phyloP scores from a whole-genome alignment of 2,888 invertebrate species.

The Drosophila borealis region DNA sequence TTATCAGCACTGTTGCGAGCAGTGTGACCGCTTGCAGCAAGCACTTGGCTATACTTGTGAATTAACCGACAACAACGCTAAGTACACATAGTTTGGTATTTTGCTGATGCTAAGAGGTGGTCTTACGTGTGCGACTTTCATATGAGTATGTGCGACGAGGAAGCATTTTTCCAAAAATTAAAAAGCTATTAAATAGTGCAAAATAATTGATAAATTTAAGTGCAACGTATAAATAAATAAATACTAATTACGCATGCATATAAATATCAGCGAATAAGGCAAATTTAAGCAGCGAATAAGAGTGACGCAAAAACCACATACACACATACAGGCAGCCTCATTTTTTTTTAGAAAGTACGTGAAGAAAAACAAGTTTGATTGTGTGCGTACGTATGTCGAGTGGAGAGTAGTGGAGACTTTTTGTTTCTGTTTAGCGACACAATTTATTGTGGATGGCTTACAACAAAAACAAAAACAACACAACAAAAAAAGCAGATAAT shows the following conservation, averaged over 20 bases:
- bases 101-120: slow-evolving; percentile 26
- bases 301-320: slow-evolving; percentile 61
- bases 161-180: slow-evolving; percentile 67
- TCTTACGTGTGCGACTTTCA: slow-evolving; percentile 46
- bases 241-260: slow-evolving; percentile 39
- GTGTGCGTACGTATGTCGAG: slow-evolving; percentile 69
- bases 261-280: slow-evolving; percentile 25
- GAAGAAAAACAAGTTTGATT: slow-evolving; percentile 64
- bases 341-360: slow-evolving; percentile 72
- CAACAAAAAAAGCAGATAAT: slow-evolving; percentile 51
- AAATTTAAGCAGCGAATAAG: slow-evolving; percentile 34
- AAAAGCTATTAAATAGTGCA: slow-evolving; percentile 67
- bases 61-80: background rate
- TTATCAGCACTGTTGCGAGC: background rate
- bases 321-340: slow-evolving; percentile 51
- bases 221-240: slow-evolving; percentile 53
- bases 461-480: slow-evolving; percentile 55
- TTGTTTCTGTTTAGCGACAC: slow-evolving; percentile 68
- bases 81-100: slow-evolving; percentile 22
- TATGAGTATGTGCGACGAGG: slow-evolving; percentile 67
- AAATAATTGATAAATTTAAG: slow-evolving; percentile 66
- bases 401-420: slow-evolving; percentile 66
- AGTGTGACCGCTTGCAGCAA: slow-evolving; percentile 14
- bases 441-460: slow-evolving; percentile 76
- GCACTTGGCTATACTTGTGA: background rate